Percentiles rank a stretch among this genome's conserved stretches.
phyloP scores from a whole-genome alignment of 1,140 invertebrate species.

The Lineus longissimus region DNA sequence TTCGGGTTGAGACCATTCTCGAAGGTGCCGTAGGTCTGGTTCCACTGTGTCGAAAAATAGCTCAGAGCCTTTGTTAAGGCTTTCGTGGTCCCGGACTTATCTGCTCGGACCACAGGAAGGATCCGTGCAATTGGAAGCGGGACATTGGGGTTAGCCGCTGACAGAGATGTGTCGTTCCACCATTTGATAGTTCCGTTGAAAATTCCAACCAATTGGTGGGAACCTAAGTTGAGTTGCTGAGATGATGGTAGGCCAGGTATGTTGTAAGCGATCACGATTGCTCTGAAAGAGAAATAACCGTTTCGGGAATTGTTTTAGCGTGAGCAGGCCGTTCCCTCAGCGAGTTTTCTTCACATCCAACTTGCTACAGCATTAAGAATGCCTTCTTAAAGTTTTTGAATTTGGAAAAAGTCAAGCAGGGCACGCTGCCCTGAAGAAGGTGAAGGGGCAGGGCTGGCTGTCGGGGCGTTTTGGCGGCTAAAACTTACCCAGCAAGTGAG shows the following conservation, averaged over 20 bases:
- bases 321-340: too few relatives aligned
- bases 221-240: constrained; percentile 17
- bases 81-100: constrained; percentile 33
- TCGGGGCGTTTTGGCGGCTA: too few relatives aligned
- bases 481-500: too few relatives aligned
- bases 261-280: constrained; percentile 24
- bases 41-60: constrained; percentile 23
- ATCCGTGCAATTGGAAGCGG: constrained; percentile 23
- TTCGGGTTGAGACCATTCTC: constrained; percentile 14
- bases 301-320: too few relatives aligned
- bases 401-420: too few relatives aligned
- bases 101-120: constrained; percentile 25
- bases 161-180: constrained; percentile 28
- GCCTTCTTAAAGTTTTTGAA: too few relatives aligned
- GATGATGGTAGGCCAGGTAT: constrained; percentile 13
- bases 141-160: constrained; percentile 19
- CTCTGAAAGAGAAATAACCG: constrained; percentile 26
- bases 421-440: too few relatives aligned
- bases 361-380: too few relatives aligned
- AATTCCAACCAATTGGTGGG: constrained; percentile 27
- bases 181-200: constrained; percentile 27
- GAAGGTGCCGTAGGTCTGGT: constrained; percentile 9
- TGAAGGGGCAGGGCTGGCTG: too few relatives aligned
- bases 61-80: constrained; percentile 32
- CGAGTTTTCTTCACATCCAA: too few relatives aligned